These are phyloP conservation scores for Cybosia mesomella DNA, from an alignment of 2,888 invertebrate genomes.

Conservation along the genomic window DNA sequence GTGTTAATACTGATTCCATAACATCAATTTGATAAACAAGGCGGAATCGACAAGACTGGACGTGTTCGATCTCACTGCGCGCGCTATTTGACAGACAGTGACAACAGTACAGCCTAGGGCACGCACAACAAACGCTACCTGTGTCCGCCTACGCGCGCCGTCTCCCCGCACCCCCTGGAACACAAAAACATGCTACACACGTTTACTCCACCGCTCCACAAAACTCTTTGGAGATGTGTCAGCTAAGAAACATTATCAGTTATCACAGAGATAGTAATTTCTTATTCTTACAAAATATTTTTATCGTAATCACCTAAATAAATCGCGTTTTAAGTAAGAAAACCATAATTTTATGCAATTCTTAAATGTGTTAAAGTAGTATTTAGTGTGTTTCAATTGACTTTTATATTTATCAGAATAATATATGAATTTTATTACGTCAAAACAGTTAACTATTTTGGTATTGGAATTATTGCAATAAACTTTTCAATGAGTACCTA, in stretches of 20 bases:
- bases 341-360: neutral
- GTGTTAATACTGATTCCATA: conserved; percentile 30
- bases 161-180: conserved; percentile 83
- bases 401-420: neutral
- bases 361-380: neutral
- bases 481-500: too few species aligned
- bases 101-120: conserved; percentile 87
- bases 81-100: conserved; percentile 85
- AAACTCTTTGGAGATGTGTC: conserved; percentile 30
- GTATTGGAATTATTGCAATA: too few species aligned
- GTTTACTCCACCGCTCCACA: conserved; percentile 69
- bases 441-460: too few species aligned
- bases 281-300: neutral
- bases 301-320: neutral
- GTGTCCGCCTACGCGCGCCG: conserved; percentile 82
- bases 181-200: conserved; percentile 86
- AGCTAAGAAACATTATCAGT: conserved; percentile 2
- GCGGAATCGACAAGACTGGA: conserved; percentile 66
- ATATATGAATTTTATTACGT: neutral
- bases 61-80: conserved; percentile 81
- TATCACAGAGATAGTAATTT: neutral
- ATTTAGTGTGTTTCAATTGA: neutral
- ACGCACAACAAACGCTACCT: conserved; percentile 87
- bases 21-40: conserved; percentile 42
- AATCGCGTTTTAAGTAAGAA: neutral